Percentiles rank a stretch among this genome's conserved stretches.
Evolutionary conservation across 2,113 vertebrate species (phyloP).

Genomic region (Vanacampus margaritifer): DNA sequence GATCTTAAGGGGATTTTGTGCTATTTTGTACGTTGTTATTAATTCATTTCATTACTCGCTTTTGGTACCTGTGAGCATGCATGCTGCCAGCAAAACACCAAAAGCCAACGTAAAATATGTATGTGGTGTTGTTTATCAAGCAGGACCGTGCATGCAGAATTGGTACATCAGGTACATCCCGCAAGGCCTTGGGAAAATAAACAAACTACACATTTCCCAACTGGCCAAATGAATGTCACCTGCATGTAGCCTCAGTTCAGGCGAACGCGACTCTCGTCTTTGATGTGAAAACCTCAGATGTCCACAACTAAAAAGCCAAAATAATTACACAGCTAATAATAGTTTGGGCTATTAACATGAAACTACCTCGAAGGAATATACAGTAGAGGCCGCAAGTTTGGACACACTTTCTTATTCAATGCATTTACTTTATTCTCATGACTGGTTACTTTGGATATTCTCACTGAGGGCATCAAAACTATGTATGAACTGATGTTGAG

Average conservation of each 20-base stretch:
- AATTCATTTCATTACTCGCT: slow-evolving; percentile 3
- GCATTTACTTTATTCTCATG: too few relatives aligned
- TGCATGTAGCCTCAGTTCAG: background rate
- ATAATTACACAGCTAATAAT: background rate
- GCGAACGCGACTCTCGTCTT: background rate
- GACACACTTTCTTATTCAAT: too few relatives aligned
- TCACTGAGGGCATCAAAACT: too few relatives aligned
- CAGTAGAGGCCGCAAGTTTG: too few relatives aligned
- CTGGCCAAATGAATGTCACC: background rate
- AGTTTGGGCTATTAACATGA: background rate
- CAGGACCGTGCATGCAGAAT: background rate
- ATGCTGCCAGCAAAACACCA: background rate
- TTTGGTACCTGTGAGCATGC: background rate
- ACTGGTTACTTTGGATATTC: too few relatives aligned
- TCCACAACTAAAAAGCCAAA: background rate
- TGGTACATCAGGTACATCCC: background rate
- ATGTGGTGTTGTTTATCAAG: background rate
- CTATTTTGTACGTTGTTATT: background rate
- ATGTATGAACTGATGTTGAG: too few relatives aligned
- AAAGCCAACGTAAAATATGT: background rate
- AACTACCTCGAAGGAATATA: background rate
- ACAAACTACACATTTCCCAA: slow-evolving; percentile 3
- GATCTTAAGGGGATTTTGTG: background rate
- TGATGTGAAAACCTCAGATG: background rate
- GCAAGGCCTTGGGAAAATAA: background rate